Evolutionary conservation across 1,140 invertebrate species (phyloP).

Genomic region (Drosophila nigrodunni): DNA sequence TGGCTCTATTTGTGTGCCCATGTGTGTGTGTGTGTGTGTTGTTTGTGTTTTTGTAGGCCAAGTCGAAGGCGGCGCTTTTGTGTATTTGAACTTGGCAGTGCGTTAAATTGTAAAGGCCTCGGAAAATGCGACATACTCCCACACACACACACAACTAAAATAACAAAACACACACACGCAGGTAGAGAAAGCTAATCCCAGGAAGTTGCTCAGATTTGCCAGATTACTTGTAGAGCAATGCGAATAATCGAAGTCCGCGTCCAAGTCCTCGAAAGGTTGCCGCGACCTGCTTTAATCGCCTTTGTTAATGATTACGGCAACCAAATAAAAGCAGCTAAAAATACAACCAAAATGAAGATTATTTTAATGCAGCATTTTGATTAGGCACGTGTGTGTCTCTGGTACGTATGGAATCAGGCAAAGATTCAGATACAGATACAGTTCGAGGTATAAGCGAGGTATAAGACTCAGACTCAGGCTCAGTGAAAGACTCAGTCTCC

Average conservation of each 20-base stretch:
- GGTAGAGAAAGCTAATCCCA: conserved; percentile 66
- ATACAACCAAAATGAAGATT: conserved; percentile 62
- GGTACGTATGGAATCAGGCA: background rate
- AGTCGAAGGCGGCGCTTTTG: conserved; percentile 61
- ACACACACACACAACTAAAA: conserved; percentile 27
- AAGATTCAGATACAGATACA: too few relatives aligned
- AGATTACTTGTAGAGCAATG: conserved; percentile 63
- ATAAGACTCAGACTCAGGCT: too few relatives aligned
- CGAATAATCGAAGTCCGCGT: conserved; percentile 52
- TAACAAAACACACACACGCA: conserved; percentile 11
- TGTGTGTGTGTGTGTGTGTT: conserved; percentile 5
- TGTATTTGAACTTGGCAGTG: conserved; percentile 82
- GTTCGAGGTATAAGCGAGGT: too few relatives aligned
- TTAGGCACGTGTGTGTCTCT: conserved; percentile 50
- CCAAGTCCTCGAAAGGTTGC: conserved; percentile 33
- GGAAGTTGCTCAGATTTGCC: conserved; percentile 71
- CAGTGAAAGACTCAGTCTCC: too few relatives aligned
- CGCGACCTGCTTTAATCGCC: conserved; percentile 19
- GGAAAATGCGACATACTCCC: conserved; percentile 53
- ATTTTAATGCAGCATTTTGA: conserved; percentile 77
- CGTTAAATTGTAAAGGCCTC: conserved; percentile 80
- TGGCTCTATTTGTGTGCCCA: conserved; percentile 8
- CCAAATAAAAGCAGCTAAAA: conserved; percentile 54
- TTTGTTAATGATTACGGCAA: conserved; percentile 40
- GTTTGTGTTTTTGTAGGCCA: conserved; percentile 48